Base-by-base conservation (phyloP, 2,797 vertebrate species). In the Pagetopsis macropterus region DNA sequence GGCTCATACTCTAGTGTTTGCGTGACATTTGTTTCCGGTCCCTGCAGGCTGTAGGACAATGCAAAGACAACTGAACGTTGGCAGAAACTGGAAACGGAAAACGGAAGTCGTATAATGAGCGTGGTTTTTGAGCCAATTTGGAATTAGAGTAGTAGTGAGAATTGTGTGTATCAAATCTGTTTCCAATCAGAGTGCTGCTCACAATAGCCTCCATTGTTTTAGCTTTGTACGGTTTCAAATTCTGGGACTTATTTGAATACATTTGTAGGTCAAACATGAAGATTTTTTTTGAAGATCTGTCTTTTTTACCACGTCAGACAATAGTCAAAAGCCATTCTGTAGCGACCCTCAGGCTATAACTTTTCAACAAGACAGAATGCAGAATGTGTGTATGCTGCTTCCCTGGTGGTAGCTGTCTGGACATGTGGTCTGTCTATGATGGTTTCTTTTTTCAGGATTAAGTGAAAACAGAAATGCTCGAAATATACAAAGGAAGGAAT, bases 31-130 rank as follows among this genome's bases (percentile, higher is more conserved):
- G 54, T 49, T 48, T 37, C 64, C 72, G 67, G 23, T 63, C 59
- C 62, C 45, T 23, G 7, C 17, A 59, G 65, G 19, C 62, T 70
- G 40, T 16, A 72, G 82, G 87, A 91, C 89, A 90, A 89, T 90
- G 67, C 72, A 66, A 79, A 86, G 52, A 78, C 51, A 84, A 91
- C 88, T 81, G 83, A 65, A 78, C 41, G 1, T n/a, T 62, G 17
- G 44, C 58, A 23, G 43, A 33, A 27, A 43, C 46, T 71, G 70
- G 5, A 48, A 75, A 74, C 21, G 56, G 75, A 77, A 90, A 85
- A 61, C 58, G 86, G 88, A 87, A 91, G 84, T 83, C 49, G 55
- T 40, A 46, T 40, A 81, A 58, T 63, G n/a, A 56, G 19, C 70
- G 43, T 56, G 8, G 17, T 64, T 76, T 66, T 46, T 72, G 54